phyloP scores from a whole-genome alignment of 2,113 vertebrate species.

The Sinocyclocheilus grahami region DNA sequence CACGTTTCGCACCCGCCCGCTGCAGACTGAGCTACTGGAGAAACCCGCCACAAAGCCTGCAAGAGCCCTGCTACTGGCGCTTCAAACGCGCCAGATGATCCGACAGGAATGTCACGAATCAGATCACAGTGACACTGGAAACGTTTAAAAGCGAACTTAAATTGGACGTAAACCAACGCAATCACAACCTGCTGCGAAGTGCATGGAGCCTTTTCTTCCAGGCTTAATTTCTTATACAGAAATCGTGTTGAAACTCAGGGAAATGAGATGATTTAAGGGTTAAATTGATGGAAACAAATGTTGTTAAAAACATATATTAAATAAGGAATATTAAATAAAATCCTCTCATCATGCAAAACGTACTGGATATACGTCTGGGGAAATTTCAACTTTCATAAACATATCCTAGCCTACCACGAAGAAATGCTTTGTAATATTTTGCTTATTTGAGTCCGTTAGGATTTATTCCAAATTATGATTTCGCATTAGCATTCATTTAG shows the following conservation, averaged over 20 bases:
- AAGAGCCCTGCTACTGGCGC: neutral
- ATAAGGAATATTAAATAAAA: too few species aligned
- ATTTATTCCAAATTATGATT: neutral
- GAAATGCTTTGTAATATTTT: neutral
- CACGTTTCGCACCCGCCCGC: slow-evolving; percentile 62
- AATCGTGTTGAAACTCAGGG: too few species aligned
- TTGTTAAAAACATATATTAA: too few species aligned
- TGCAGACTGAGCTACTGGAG: neutral
- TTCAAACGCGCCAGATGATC: too few species aligned
- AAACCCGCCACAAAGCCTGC: neutral
- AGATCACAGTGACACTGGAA: neutral
- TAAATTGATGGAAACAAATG: too few species aligned
- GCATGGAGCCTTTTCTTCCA: neutral
- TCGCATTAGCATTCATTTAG: too few species aligned
- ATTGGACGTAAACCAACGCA: too few species aligned
- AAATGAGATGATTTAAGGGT: too few species aligned
- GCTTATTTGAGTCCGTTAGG: neutral
- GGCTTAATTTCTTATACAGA: neutral
- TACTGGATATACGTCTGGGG: too few species aligned
- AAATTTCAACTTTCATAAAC: neutral
- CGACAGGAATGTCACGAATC: neutral
- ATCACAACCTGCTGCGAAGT: neutral
- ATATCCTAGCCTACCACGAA: neutral
- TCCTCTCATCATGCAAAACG: too few species aligned
- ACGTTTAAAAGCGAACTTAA: too few species aligned